phyloP scores from a whole-genome alignment of 2,113 vertebrate species.

The Laticauda colubrina region DNA sequence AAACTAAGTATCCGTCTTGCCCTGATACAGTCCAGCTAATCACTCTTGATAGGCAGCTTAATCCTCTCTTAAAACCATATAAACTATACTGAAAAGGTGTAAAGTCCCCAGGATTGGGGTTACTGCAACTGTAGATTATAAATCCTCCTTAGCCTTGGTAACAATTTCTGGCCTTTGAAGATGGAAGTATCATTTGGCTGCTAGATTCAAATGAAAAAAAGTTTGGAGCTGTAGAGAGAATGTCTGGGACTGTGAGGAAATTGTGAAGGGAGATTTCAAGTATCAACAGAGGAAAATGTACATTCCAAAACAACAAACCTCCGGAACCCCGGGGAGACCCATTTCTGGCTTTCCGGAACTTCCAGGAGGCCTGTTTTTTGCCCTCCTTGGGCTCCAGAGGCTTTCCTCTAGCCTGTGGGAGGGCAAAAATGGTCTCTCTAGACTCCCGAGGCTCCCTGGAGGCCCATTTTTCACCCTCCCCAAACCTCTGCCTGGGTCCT shows the following conservation, averaged over 20 bases:
- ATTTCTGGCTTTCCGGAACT: no score
- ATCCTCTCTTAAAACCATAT: neutral
- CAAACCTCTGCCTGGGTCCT: no score
- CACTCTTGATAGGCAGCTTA: neutral
- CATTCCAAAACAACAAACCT: neutral
- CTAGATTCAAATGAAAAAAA: neutral
- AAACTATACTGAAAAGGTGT: neutral
- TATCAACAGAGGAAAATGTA: neutral
- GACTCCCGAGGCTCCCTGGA: no score
- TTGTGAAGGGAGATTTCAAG: neutral
- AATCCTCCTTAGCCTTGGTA: neutral
- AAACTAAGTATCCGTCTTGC: neutral
- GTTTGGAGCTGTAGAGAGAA: neutral
- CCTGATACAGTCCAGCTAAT: neutral
- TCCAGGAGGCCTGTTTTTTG: no score
- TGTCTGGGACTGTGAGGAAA: neutral
- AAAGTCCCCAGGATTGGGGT: no score
- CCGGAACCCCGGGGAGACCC: no score
- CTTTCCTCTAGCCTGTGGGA: no score
- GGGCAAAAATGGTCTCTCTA: no score
- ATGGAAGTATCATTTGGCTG: neutral
- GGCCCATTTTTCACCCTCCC: no score
- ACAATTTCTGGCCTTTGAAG: neutral
- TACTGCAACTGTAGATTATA: neutral
- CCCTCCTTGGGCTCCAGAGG: no score